Evolutionary conservation across 2,113 vertebrate genomes (phyloP).

Genomic region (Chrysochloris asiatica): DNA sequence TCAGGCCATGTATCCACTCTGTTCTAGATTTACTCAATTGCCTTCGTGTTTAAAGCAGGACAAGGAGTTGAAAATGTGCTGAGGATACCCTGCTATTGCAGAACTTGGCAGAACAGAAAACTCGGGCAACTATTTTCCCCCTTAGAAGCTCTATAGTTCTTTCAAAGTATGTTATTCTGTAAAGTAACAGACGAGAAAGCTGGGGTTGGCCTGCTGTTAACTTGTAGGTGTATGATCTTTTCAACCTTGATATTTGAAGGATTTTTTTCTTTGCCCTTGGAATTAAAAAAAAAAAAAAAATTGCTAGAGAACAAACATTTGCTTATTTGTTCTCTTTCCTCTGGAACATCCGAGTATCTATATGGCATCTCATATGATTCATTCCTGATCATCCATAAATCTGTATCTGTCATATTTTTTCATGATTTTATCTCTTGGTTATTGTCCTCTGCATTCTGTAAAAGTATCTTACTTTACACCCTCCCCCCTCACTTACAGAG

Average conservation of each 20-base stretch:
- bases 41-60: background rate
- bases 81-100: background rate
- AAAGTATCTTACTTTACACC: background rate
- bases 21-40: background rate
- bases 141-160: background rate
- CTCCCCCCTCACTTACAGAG: background rate
- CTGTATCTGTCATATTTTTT: background rate
- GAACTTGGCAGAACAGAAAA: constrained; percentile 14
- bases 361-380: background rate
- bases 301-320: background rate
- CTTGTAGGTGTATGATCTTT: constrained; percentile 16
- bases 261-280: constrained; percentile 13
- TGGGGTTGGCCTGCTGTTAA: background rate
- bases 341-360: background rate
- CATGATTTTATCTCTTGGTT: background rate
- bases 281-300: constrained; percentile 18
- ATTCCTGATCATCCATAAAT: background rate
- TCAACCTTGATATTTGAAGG: background rate
- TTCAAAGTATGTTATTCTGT: background rate
- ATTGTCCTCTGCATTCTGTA: background rate
- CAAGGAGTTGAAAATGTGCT: background rate
- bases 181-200: background rate
- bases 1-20: background rate
- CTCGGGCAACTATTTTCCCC: background rate
- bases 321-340: background rate